These are phyloP conservation scores for Oncorhynchus tshawytscha DNA, from an alignment of 2,113 vertebrate genomes.

Conservation along the genomic window DNA sequence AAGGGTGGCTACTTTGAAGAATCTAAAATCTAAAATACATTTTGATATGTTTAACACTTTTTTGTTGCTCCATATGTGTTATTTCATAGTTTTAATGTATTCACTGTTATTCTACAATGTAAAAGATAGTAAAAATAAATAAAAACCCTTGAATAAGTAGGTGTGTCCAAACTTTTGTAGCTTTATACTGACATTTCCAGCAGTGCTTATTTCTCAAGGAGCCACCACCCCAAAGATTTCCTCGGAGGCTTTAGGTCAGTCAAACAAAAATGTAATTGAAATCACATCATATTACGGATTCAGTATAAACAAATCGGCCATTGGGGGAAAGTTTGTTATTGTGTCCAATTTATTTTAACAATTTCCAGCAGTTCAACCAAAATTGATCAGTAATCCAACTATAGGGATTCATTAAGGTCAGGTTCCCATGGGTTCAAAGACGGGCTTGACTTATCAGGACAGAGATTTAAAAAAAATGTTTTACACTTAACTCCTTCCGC, in stretches of 20 bases:
- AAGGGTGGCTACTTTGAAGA: no score
- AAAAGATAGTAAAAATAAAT: no score
- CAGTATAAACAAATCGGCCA: background rate
- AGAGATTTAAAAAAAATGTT: background rate
- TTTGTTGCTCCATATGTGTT: no score
- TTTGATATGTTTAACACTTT: no score
- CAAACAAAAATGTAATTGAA: constrained; percentile 23
- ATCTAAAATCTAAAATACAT: no score
- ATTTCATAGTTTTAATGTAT: no score
- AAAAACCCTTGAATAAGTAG: no score
- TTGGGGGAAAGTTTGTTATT: constrained; percentile 1
- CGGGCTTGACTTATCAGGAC: constrained; percentile 18
- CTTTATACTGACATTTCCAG: background rate
- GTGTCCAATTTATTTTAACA: background rate
- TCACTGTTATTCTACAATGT: no score
- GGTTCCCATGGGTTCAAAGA: background rate
- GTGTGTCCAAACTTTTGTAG: no score
- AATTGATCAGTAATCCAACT: no score
- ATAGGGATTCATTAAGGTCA: background rate
- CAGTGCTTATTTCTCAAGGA: constrained; percentile 17
- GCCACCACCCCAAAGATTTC: background rate
- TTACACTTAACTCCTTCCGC: constrained; percentile 10
- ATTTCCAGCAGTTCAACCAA: no score
- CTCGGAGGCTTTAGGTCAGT: constrained; percentile 19
- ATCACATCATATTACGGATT: no score